Conservation (phyloP, 2,113 vertebrate species). For the Tachysurus fulvidraco region DNA sequence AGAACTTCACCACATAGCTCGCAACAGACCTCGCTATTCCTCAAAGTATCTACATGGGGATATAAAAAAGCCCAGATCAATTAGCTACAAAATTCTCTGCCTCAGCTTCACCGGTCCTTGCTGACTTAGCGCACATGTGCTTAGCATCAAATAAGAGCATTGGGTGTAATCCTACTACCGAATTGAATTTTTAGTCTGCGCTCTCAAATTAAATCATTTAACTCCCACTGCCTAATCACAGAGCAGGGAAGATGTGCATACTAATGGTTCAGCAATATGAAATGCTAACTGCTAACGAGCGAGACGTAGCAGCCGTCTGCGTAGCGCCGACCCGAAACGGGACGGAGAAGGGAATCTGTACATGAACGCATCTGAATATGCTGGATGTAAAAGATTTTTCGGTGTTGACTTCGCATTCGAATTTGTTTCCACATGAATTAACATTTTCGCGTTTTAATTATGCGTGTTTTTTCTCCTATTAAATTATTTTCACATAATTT, state of each 20-base stretch:
- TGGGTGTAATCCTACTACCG: conserved; percentile 44
- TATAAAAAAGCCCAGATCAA: conserved; percentile 42
- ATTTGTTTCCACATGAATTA: neutral
- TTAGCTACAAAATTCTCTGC: conserved; percentile 45
- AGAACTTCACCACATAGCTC: neutral
- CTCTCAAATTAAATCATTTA: conserved; percentile 50
- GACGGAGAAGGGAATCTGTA: neutral
- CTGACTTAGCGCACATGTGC: conserved; percentile 37
- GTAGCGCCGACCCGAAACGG: neutral
- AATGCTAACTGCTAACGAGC: conserved; percentile 4
- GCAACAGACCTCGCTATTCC: conserved; percentile 7
- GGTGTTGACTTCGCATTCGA: too few species aligned
- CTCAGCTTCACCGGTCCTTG: neutral
- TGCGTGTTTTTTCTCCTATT: too few species aligned
- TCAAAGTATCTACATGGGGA: conserved; percentile 20
- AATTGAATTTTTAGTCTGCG: conserved; percentile 42
- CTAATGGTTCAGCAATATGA: conserved; percentile 30
- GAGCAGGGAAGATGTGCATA: conserved; percentile 34
- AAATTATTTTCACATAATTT: neutral
- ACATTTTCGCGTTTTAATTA: too few species aligned
- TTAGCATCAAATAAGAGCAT: conserved; percentile 32
- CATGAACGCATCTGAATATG: too few species aligned
- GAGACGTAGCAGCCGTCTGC: neutral
- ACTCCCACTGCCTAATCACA: conserved; percentile 33
- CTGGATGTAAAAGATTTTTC: too few species aligned